Evolutionary conservation across 2,113 vertebrate species (phyloP), one percentile per base, ranked within the genome.

Genomic region (Etia nguti): DNA sequence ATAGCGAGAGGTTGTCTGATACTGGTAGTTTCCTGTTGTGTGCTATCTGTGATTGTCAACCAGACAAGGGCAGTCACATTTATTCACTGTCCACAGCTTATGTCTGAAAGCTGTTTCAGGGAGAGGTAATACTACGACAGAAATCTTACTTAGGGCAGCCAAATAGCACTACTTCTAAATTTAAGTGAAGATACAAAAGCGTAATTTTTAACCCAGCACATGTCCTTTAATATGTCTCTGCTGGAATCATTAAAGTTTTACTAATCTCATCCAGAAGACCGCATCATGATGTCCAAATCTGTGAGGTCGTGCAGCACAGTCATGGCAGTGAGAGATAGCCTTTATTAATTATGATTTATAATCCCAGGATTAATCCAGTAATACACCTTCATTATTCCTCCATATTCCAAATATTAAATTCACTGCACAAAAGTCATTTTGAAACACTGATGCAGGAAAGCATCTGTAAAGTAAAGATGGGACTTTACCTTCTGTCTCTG

Each of bases 401-500:
- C 68, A 26, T 48, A 75, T 48, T 48, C 41, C 46, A 50, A 34
- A 50, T 8, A 29, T 31, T 7, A 18, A 5, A 50, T 5, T 50
- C 29, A 77, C 6, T 0, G 16, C 26, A 29, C 26, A 50, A 29
- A 31, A 50, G 26, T 50, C 8, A 75, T 31, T 75, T 50, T 75
- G 41, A 75, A 75, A 75, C 68, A 5, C 41, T 7, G 16, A 50
- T 55, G 8, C 15, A 6, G 26, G 18, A 24, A 65, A 41, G 57
- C 16, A 34, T 11, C n/a, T 31, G 60, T 73, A 31, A 6, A 29
- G 79, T 18, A 20, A 22, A 13, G 34, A 4, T 16, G 77, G 9
- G 46, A 85, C 79, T 34, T 41, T 93, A 99, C 98, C 97, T 99
- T 99, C 95, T 99, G 98, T 54, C 98, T 96, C 93, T 99, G 98